These are phyloP conservation scores for Plebejus melissa DNA, from an alignment of 2,888 invertebrate genomes.

Conservation along the genomic window DNA sequence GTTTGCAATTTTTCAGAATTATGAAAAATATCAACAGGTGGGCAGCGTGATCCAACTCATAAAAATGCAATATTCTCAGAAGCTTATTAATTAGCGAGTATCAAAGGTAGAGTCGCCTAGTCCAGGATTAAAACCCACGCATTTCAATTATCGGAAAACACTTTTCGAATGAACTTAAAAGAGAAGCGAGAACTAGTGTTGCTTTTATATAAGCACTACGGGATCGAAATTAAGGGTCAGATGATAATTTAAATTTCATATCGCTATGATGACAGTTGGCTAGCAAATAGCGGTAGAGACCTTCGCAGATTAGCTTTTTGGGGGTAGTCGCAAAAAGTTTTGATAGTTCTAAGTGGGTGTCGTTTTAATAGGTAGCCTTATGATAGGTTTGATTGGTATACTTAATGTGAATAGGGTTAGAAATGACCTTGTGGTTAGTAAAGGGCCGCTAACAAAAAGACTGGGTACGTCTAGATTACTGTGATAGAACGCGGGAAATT, in stretches of 20 bases:
- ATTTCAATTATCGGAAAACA: slow-evolving; percentile 26
- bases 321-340: not conserved
- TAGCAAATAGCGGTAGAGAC: not conserved
- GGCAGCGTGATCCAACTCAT: not conserved
- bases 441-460: not conserved
- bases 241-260: not conserved
- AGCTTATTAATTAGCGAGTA: slow-evolving; percentile 16
- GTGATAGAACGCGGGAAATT: no score
- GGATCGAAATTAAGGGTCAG: not conserved
- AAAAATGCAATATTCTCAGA: not conserved
- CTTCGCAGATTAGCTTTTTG: slow-evolving; percentile 2
- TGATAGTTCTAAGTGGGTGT: not conserved
- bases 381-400: not conserved
- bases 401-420: not conserved
- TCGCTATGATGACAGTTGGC: not conserved
- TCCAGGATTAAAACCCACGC: slow-evolving; percentile 21
- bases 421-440: not conserved
- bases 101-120: slow-evolving; percentile 1
- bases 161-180: slow-evolving; percentile 6
- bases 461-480: not conserved
- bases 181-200: not conserved
- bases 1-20: no score
- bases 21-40: not conserved
- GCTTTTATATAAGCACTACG: not conserved
- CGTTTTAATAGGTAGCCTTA: not conserved